Conservation (phyloP, 2,797 vertebrate genomes). For the Peromyscus attwateri region DNA sequence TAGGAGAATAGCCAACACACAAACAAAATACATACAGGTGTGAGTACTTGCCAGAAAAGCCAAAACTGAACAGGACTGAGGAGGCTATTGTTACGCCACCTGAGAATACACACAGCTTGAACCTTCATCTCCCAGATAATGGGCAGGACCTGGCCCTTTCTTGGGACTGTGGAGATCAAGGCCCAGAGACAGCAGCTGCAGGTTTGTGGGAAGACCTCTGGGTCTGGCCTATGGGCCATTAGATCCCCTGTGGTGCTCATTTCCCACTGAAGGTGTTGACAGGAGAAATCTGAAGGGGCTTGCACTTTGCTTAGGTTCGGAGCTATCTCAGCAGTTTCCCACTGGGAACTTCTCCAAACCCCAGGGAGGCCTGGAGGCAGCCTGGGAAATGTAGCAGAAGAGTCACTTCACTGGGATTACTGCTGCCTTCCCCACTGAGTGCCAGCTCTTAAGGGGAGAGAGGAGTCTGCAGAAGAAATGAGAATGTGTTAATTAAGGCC, state of each 20-base stretch:
- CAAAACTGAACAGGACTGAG: neutral
- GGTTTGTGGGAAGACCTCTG: neutral
- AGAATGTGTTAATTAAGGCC: conserved; percentile 56
- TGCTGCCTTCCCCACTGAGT: conserved; percentile 13
- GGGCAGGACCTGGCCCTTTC: neutral
- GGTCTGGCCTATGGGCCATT: neutral
- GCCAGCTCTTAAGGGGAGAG: conserved; percentile 56
- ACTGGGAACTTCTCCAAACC: conserved; percentile 44
- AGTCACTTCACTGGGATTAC: conserved; percentile 40
- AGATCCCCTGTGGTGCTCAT: neutral
- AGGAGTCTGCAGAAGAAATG: conserved; percentile 43
- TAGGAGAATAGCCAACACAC: rapidly evolving
- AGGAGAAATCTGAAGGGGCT: too few relatives aligned
- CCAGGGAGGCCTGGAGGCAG: neutral
- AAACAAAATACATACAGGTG: neutral
- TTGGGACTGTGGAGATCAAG: rapidly evolving
- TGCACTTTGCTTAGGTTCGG: neutral
- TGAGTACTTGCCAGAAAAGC: neutral
- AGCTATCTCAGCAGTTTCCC: neutral
- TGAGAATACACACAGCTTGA: neutral
- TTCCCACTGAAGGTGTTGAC: neutral
- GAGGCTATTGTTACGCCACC: neutral
- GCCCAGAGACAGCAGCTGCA: neutral
- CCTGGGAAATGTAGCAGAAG: conserved; percentile 32
- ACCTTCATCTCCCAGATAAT: neutral